These are phyloP conservation scores for Aphis craccivora DNA, from an alignment of 1,140 invertebrate genomes.

Conservation along the genomic window DNA sequence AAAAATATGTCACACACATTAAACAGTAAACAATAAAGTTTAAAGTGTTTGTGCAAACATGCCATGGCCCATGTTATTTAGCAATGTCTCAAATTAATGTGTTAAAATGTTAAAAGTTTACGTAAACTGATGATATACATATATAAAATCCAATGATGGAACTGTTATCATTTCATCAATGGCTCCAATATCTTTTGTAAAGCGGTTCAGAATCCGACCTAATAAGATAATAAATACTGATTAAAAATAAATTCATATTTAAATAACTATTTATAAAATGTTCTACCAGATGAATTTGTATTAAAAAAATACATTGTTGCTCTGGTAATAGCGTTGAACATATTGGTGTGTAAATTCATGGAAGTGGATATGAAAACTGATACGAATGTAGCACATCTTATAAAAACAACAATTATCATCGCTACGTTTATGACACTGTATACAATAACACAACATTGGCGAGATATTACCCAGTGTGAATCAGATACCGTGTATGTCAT, in stretches of 20 bases:
- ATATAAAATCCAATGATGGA: slow-evolving; percentile 78
- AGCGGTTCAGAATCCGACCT: slow-evolving; percentile 78
- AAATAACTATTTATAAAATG: neutral
- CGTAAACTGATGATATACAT: slow-evolving; percentile 63
- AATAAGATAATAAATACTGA: neutral
- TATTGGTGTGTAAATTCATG: slow-evolving; percentile 79
- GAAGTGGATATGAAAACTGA: slow-evolving; percentile 81
- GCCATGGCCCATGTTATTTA: neutral
- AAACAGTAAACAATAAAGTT: neutral
- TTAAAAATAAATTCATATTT: slow-evolving; percentile 56
- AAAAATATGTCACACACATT: neutral
- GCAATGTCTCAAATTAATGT: neutral
- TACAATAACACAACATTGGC: slow-evolving; percentile 67
- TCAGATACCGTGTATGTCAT: neutral
- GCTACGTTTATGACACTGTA: slow-evolving; percentile 70
- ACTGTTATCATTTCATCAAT: slow-evolving; percentile 87
- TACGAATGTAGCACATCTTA: slow-evolving; percentile 78
- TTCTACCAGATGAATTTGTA: slow-evolving; percentile 74
- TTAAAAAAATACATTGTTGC: slow-evolving; percentile 91
- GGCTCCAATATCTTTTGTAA: slow-evolving; percentile 80
- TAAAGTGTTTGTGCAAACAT: neutral
- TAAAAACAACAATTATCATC: slow-evolving; percentile 69
- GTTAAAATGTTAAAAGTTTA: neutral
- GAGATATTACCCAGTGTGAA: slow-evolving; percentile 35
- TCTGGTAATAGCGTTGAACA: slow-evolving; percentile 82